phyloP scores from a whole-genome alignment of 2,113 vertebrate genomes.

The Bos indicus region DNA sequence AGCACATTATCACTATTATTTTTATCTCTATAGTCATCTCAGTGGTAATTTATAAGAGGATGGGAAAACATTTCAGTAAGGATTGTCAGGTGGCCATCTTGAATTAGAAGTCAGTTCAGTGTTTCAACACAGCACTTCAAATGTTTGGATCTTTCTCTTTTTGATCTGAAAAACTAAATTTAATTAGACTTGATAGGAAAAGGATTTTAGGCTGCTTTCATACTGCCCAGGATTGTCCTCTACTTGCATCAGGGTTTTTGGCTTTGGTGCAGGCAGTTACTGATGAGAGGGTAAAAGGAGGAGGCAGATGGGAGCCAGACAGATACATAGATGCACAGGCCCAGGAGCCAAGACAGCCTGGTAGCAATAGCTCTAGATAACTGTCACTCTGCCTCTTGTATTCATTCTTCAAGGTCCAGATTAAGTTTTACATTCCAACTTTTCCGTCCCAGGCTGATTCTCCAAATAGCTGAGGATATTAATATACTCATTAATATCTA shows the following conservation, averaged over 20 bases:
- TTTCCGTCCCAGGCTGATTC: background rate
- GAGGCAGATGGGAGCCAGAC: background rate
- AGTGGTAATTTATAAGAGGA: background rate
- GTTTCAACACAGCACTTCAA: background rate
- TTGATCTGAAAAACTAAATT: background rate
- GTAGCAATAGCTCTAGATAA: background rate
- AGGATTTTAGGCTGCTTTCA: background rate
- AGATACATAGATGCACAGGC: background rate
- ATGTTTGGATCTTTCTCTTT: background rate
- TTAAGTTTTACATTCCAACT: background rate
- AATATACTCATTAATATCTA: background rate
- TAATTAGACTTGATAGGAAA: slow-evolving; percentile 20
- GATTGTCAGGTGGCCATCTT: background rate
- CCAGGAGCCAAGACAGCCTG: background rate
- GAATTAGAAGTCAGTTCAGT: background rate
- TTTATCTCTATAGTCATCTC: background rate
- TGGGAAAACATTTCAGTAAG: background rate
- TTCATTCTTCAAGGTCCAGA: background rate
- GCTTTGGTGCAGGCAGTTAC: background rate
- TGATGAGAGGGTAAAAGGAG: background rate
- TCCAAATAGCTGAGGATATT: background rate
- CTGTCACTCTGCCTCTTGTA: background rate
- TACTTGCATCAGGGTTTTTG: background rate
- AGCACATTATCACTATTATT: background rate
- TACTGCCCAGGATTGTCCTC: background rate